phyloP scores from a whole-genome alignment of 2,797 vertebrate species.

The Ctenosaura bakeri region DNA sequence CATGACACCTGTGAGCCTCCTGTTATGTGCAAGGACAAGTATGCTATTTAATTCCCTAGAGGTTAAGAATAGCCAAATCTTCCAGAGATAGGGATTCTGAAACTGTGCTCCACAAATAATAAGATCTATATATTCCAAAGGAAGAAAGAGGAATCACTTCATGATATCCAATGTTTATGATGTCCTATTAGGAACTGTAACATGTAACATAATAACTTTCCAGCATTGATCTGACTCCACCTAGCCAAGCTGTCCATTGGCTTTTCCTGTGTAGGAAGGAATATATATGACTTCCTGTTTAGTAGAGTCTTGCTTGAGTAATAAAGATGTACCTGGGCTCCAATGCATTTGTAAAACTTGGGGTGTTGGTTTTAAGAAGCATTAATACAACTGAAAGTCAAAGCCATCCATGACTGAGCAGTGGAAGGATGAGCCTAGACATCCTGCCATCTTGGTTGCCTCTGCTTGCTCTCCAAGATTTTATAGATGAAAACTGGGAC shows the following conservation, averaged over 20 bases:
- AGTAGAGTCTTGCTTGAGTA: neutral
- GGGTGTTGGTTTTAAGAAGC: too few relatives aligned
- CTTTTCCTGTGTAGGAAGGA: neutral
- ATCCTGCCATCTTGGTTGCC: too few relatives aligned
- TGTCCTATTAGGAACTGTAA: neutral
- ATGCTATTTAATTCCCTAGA: neutral
- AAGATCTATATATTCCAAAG: neutral
- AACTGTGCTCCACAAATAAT: neutral
- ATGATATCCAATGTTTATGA: too few relatives aligned
- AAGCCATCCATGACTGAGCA: too few relatives aligned
- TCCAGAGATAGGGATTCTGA: neutral
- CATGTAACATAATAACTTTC: neutral
- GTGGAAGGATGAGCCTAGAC: too few relatives aligned
- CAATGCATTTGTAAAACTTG: neutral
- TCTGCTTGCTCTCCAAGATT: too few relatives aligned
- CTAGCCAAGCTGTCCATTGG: neutral
- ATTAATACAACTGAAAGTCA: too few relatives aligned
- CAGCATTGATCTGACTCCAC: neutral
- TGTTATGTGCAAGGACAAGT: neutral
- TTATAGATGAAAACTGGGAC: too few relatives aligned
- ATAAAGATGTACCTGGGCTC: neutral
- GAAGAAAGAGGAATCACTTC: neutral
- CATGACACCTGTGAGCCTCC: too few relatives aligned
- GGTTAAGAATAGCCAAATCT: neutral
- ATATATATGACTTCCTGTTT: neutral